phyloP scores from a whole-genome alignment of 1,140 invertebrate species.

The Megalopta genalis region DNA sequence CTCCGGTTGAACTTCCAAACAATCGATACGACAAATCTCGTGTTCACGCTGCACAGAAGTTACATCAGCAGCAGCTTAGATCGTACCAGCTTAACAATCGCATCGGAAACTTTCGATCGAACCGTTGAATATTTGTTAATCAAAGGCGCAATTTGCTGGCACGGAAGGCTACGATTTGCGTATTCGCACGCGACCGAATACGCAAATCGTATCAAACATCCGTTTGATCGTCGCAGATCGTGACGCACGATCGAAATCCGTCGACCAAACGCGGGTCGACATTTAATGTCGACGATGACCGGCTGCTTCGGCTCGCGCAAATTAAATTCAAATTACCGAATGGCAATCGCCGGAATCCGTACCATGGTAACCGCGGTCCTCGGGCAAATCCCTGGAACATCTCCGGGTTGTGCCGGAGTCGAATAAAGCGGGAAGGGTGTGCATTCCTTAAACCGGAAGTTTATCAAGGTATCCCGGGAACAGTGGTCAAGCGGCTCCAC shows the following conservation, averaged over 20 bases:
- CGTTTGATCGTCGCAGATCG: background rate
- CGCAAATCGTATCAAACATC: background rate
- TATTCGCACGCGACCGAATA: too few species aligned
- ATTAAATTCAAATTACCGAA: constrained; percentile 28
- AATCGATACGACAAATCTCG: too few species aligned
- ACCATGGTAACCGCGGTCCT: background rate
- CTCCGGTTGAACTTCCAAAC: too few species aligned
- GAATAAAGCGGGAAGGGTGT: constrained; percentile 52
- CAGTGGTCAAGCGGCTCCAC: constrained; percentile 61
- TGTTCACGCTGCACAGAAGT: too few species aligned
- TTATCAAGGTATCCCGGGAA: constrained; percentile 59
- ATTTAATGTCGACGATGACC: background rate
- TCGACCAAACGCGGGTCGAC: too few species aligned
- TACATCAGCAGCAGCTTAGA: too few species aligned
- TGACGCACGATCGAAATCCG: background rate
- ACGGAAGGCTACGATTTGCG: too few species aligned
- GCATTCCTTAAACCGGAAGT: constrained; percentile 71
- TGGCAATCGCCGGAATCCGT: background rate
- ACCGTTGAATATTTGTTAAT: too few species aligned
- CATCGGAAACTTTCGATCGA: too few species aligned
- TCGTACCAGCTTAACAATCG: too few species aligned
- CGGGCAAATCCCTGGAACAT: constrained; percentile 20
- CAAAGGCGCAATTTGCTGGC: too few species aligned
- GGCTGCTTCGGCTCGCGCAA: background rate
- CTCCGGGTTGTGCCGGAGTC: background rate